Evolutionary conservation across 2,113 vertebrate species (phyloP), one percentile per base, ranked within the genome.

Genomic region (Sphyrna mokarran): DNA sequence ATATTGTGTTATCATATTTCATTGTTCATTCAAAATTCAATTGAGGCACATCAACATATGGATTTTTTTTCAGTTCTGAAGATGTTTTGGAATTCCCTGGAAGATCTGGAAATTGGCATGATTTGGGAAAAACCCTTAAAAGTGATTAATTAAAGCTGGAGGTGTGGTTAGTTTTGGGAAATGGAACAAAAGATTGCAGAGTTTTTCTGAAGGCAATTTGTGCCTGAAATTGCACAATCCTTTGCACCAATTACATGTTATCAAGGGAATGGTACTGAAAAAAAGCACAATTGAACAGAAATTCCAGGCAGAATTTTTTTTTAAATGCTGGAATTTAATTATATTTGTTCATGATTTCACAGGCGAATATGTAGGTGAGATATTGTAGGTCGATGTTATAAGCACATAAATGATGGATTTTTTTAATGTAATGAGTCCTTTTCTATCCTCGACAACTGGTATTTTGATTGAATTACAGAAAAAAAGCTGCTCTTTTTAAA

Each of bases 381-480:
- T 37, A 13, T 76, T 33, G 37, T 18, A 13, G n/a, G n/a, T 80
- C 13, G 48, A 89, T 91, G 11, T 37, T 63, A 63, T 90, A n/a
- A 63, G 29, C 4, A 26, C 10, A 91, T n/a, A n/a, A 14, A 63
- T 63, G 89, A 63, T 18, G 1, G 89, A 91, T n/a, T 91, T 91
- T 90, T n/a, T 72, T 72, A 0, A 72, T 26, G 18, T 91, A n/a
- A 26, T 16, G 58, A n/a, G 26, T 20, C 18, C 58, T 63, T 54
- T 63, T 61, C 58, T 63, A 4, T 91, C 26, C 54, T 69, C 63
- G 0, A 9, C 16, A 69, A 29, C 9, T 70, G 26, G 37, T 26
- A 48, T 69, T 70, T 94, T 94, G 40, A 94, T 70, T 69, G 68
- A 70, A 94, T 94, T 69, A 70, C 70, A 29, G 66, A 94, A 93